phyloP scores from a whole-genome alignment of 2,888 invertebrate genomes.

The Hemithea aestivaria region DNA sequence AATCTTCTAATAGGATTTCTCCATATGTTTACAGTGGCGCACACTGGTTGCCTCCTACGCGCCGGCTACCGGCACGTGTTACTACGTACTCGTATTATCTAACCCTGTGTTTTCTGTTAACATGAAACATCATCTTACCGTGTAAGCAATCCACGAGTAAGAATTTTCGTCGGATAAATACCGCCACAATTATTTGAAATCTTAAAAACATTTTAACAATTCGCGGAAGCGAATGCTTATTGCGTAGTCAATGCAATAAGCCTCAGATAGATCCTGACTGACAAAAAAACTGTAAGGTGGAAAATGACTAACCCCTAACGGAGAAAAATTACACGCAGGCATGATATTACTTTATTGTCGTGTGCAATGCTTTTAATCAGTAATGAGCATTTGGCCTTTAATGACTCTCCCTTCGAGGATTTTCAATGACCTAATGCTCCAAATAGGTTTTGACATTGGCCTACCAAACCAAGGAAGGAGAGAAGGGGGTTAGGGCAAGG shows the following conservation, averaged over 20 bases:
- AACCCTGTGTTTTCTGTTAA: constrained; percentile 32
- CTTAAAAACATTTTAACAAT: no score
- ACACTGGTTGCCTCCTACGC: constrained; percentile 36
- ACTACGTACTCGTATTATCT: constrained; percentile 23
- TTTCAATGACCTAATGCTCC: constrained; percentile 28
- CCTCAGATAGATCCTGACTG: no score
- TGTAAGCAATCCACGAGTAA: background rate
- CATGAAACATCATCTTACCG: constrained; percentile 27
- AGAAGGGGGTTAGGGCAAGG: constrained; percentile 49
- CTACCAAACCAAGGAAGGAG: constrained; percentile 30
- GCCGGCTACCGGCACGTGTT: constrained; percentile 43
- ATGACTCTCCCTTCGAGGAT: constrained; percentile 2
- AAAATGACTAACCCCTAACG: no score
- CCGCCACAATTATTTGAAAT: no score
- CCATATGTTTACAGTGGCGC: constrained; percentile 31
- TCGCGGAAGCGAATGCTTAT: no score
- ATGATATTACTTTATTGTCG: background rate
- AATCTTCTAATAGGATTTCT: constrained; percentile 47
- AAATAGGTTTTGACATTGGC: constrained; percentile 29
- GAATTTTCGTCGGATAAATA: no score
- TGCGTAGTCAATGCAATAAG: no score
- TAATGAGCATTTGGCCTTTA: constrained; percentile 12
- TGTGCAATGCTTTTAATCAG: background rate
- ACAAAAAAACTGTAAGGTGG: no score
- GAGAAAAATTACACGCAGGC: background rate